Evolutionary conservation across 2,888 invertebrate genomes (phyloP), one percentile per base, ranked within the genome.

Genomic region (Epinotia nisella): DNA sequence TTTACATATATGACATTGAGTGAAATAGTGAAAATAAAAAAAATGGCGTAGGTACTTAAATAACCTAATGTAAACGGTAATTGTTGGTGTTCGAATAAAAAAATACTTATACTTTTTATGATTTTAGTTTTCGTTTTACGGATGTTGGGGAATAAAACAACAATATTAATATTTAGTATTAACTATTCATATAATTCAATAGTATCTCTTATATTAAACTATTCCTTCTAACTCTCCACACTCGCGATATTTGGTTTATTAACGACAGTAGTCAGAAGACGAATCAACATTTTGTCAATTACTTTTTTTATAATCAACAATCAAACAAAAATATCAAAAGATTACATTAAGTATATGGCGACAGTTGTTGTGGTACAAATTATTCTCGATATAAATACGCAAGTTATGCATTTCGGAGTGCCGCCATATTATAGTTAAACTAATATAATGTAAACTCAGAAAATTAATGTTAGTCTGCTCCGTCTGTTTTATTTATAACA

Each of bases 181-280:
- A 93, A 93, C 93, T 93, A 93, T 90, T 91, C 80, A 92, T 93
- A 93, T 93, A 93, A 90, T 93, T 93, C 90, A 91, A 92, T 93
- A 93, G 90, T 91, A 92, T 93, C 90, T 93, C 91, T 93, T 92
- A 92, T 83, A 87, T 84, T 87, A 88, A 87, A 83, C 90, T 91
- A 92, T 89, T 85, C 90, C 80, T 81, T 87, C 91, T 91, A 92
- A 92, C 91, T 90, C 91, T 92, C 91, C 91, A 90, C 91, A 89
- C 91, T 89, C 87, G 82, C 85, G 89, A 90, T 93, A 92, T 93
- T 93, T 93, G 93, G 93, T 93, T 92, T 93, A 91, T 64, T 69
- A 73, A 73, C 68, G 73, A 73, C 72, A 73, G 69, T 68, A 85
- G 89, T 92, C 90, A 87, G 88, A 90, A 91, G 91, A 90, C 90